Conservation (phyloP, 2,113 vertebrate species). For the Alouatta palliata region DNA sequence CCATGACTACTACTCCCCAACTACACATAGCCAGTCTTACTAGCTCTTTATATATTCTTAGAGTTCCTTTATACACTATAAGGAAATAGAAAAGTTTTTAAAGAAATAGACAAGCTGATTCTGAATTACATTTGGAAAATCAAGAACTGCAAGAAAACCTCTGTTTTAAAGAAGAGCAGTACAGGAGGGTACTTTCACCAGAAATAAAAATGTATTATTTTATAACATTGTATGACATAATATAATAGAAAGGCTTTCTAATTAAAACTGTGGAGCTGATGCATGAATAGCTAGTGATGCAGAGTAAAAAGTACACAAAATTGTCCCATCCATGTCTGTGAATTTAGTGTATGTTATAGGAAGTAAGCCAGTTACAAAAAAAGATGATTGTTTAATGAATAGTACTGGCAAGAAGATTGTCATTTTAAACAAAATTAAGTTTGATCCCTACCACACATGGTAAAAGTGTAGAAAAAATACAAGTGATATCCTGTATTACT, state of each 20-base stretch:
- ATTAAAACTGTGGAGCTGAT: neutral
- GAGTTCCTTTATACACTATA: neutral
- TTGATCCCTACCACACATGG: neutral
- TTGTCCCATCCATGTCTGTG: neutral
- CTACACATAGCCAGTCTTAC: neutral
- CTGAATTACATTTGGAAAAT: neutral
- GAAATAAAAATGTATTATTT: neutral
- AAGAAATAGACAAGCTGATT: neutral
- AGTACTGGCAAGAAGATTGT: neutral
- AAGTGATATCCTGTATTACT: neutral
- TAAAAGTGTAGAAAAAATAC: neutral
- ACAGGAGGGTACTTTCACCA: neutral
- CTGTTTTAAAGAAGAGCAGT: neutral
- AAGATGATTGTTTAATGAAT: neutral
- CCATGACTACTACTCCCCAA: neutral
- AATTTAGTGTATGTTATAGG: neutral
- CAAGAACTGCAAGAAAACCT: neutral
- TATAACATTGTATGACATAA: neutral
- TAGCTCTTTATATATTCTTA: neutral
- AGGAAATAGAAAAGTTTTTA: neutral
- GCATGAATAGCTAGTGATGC: neutral
- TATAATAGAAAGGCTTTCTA: neutral
- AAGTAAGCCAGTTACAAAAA: neutral
- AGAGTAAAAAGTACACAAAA: neutral
- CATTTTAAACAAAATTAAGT: slow-evolving; percentile 24